These are phyloP conservation scores for Cavia aperea DNA, from an alignment of 2,113 vertebrate genomes.

Conservation along the genomic window DNA sequence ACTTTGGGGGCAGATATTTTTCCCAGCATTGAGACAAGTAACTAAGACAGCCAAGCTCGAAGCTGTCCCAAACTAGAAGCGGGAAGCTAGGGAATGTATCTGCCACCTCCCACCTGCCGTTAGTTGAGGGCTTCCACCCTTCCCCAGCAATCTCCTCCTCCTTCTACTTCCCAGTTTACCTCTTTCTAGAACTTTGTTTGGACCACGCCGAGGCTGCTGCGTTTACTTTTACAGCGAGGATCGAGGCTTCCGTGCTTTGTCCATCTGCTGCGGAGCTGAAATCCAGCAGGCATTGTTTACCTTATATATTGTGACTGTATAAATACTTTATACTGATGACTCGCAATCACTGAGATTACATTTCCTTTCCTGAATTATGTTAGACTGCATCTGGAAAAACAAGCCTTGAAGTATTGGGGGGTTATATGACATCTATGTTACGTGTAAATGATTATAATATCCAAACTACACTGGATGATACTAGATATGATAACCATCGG, in stretches of 20 bases:
- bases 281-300: slow-evolving; percentile 36
- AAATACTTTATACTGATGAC: slow-evolving; percentile 25
- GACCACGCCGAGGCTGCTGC: neutral
- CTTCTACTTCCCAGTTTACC: neutral
- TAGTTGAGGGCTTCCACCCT: neutral
- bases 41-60: neutral
- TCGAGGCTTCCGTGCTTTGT: slow-evolving; percentile 54
- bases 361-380: slow-evolving; percentile 48
- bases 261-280: slow-evolving; percentile 41
- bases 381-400: slow-evolving; percentile 37
- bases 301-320: slow-evolving; percentile 31
- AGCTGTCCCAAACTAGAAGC: neutral
- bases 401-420: neutral
- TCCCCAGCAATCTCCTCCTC: neutral
- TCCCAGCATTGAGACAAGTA: neutral
- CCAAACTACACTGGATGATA: neutral
- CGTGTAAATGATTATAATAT: neutral
- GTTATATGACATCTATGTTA: slow-evolving; percentile 17
- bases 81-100: too few species aligned
- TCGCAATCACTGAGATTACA: neutral
- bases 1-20: neutral
- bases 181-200: neutral
- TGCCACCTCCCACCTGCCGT: neutral
- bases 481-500: neutral
- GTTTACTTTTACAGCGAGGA: slow-evolving; percentile 29